A percentile compares a stretch with the other conserved stretches of the same genome.
Evolutionary conservation across 2,797 vertebrate genomes (phyloP).

Genomic region (Liparis tanakae): DNA sequence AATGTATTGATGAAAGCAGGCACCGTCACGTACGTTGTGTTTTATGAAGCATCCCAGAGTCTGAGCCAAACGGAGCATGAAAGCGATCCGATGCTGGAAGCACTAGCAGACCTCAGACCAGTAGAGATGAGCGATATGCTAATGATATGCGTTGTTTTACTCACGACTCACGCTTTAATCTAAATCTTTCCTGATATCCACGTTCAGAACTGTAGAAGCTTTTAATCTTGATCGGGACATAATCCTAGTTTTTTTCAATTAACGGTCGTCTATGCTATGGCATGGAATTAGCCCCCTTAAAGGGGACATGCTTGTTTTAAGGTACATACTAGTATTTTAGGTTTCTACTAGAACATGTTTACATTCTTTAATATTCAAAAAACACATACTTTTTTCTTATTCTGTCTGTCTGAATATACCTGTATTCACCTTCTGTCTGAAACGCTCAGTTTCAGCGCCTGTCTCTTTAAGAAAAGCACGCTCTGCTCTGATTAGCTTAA

Average conservation of each 20-base stretch:
- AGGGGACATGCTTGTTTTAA: too few relatives aligned
- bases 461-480: too few relatives aligned
- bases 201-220: not conserved
- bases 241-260: not conserved
- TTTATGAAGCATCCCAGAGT: slow-evolving; percentile 6
- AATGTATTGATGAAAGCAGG: slow-evolving; percentile 67
- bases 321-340: too few relatives aligned
- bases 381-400: too few relatives aligned
- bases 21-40: slow-evolving; percentile 61
- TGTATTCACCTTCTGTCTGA: too few relatives aligned
- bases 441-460: too few relatives aligned
- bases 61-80: slow-evolving; percentile 28
- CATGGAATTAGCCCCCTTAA: not conserved
- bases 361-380: too few relatives aligned
- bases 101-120: not conserved
- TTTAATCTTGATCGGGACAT: not conserved
- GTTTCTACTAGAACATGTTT: too few relatives aligned
- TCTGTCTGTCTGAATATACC: too few relatives aligned
- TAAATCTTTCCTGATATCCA: not conserved
- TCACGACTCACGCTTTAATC: not conserved
- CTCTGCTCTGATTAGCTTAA: too few relatives aligned
- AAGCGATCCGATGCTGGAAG: slow-evolving; percentile 53
- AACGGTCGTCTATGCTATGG: not conserved
- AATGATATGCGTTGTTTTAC: not conserved
- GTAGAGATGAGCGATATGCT: not conserved